Conservation (phyloP, 2,888 invertebrate genomes). For the Leucoptera coffeella region DNA sequence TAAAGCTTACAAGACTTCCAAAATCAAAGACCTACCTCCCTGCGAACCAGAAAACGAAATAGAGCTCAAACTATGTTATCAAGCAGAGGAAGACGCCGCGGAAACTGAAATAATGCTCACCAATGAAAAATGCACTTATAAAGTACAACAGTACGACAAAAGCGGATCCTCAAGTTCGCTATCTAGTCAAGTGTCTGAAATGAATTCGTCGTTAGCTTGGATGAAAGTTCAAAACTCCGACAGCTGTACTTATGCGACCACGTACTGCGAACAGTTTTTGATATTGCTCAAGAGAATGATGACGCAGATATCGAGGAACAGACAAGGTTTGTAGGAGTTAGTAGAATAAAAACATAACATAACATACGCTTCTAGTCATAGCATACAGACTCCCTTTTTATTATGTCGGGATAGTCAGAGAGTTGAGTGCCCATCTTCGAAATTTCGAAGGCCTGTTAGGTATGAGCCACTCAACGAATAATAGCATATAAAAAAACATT, state of each 20-base stretch:
- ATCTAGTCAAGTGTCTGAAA: slow-evolving; percentile 25
- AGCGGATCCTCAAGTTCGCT: slow-evolving; percentile 26
- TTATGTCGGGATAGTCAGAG: no score
- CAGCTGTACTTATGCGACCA: slow-evolving; percentile 37
- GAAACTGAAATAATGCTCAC: slow-evolving; percentile 33
- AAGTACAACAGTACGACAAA: slow-evolving; percentile 24
- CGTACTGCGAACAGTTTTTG: slow-evolving; percentile 52
- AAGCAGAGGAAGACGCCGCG: slow-evolving; percentile 20
- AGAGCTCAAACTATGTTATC: slow-evolving; percentile 32
- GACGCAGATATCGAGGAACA: slow-evolving; percentile 53
- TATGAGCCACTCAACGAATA: no score
- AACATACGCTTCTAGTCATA: no score
- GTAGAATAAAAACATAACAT: no score
- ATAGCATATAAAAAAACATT: no score
- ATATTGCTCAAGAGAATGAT: slow-evolving; percentile 56
- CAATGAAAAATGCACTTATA: slow-evolving; percentile 31
- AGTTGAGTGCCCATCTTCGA: no score
- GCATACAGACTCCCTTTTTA: no score
- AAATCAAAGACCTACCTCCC: slow-evolving; percentile 15
- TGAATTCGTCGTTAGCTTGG: slow-evolving; percentile 34
- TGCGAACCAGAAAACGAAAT: slow-evolving; percentile 18
- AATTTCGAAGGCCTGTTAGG: no score
- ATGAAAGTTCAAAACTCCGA: slow-evolving; percentile 48
- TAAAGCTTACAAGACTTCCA: slow-evolving; percentile 33
- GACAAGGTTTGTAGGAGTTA: slow-evolving; percentile 35